Base-by-base conservation (phyloP, 2,888 invertebrate species). In the Xiphydria camelus region DNA sequence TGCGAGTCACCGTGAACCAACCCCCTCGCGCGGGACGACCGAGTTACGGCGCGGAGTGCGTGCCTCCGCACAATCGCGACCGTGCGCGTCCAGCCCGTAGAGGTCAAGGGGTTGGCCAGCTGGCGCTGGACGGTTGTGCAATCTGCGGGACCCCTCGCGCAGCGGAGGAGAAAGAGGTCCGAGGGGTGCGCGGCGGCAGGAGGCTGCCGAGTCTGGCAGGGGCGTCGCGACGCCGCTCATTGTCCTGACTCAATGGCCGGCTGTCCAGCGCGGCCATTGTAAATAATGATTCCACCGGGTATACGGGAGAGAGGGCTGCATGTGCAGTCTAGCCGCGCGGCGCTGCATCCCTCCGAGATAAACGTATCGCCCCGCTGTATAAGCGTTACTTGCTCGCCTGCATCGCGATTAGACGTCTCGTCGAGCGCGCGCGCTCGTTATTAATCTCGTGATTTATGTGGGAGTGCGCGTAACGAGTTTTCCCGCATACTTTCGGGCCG, bases 81-180 rank as follows among this genome's bases (percentile, higher is more conserved):
- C 40, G 47, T 47, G 45, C 41, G 38, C 36, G 31, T 38, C 34
- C 35, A 20, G 22, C 25, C 36, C 12, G 26, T 33, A 38, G 47
- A 52, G 73, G 74, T 74, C 73, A 74, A 74, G 74, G 73, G 74
- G 74, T 74, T 74, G 73, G 69, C 70, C 74, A 73, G 73, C 73
- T 73, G 73, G 64, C 64, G 61, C 61, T 53, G 70, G 71, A 73
- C 74, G 70, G 71, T 73, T 73, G 66, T 72, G 71, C 70, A 70
- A 70, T 70, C 68, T 62, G 64, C 59, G 57, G 40, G 40, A 43
- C 21, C 50, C 34, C 33, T 33, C 26, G 26, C 26, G 26, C 10
- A 41, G 19, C 12, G 37, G 35, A 10, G 18, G 33, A 23, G 12
- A 22, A 23, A 36, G 15, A 18, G 34, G 18, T 33, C 15, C 10